These are phyloP conservation scores for Rosalia funebris DNA, from an alignment of 2,888 invertebrate species.

Conservation along the genomic window DNA sequence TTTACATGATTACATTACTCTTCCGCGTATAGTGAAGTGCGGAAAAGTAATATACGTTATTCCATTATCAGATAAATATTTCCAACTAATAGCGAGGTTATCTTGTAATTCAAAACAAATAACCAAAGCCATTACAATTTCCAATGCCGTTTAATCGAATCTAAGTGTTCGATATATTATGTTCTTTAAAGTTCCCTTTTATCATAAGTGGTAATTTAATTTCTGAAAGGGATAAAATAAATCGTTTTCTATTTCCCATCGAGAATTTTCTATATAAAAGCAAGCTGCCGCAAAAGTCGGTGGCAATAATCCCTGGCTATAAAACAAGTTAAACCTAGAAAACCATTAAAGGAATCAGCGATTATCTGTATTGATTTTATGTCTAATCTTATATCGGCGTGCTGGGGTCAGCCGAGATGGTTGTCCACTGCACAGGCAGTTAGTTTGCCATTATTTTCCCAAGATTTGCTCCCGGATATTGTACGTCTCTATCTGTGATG, in stretches of 20 bases:
- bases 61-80: too few relatives aligned
- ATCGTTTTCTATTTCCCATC: slow-evolving; percentile 37
- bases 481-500: slow-evolving; percentile 28
- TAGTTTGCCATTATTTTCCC: slow-evolving; percentile 45
- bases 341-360: slow-evolving; percentile 60
- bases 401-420: slow-evolving; percentile 33
- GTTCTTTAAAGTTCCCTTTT: slow-evolving; percentile 19
- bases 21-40: too few relatives aligned
- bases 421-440: slow-evolving; percentile 42
- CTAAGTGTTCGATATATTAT: slow-evolving; percentile 1
- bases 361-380: slow-evolving; percentile 61
- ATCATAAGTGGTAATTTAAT: slow-evolving; percentile 35
- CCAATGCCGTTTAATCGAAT: slow-evolving; percentile 12
- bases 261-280: slow-evolving; percentile 43
- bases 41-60: too few relatives aligned
- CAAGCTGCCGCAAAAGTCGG: slow-evolving; percentile 43
- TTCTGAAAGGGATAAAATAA: slow-evolving; percentile 34
- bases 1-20: too few relatives aligned
- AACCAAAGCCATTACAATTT: background rate
- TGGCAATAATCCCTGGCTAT: slow-evolving; percentile 49
- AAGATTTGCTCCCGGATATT: slow-evolving; percentile 40
- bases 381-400: slow-evolving; percentile 54
- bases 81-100: too few relatives aligned
- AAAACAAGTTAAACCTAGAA: slow-evolving; percentile 53
- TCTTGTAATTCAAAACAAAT: too few relatives aligned